Evolutionary conservation across 1,140 invertebrate species (phyloP).

Genomic region (Ips nitidus): DNA sequence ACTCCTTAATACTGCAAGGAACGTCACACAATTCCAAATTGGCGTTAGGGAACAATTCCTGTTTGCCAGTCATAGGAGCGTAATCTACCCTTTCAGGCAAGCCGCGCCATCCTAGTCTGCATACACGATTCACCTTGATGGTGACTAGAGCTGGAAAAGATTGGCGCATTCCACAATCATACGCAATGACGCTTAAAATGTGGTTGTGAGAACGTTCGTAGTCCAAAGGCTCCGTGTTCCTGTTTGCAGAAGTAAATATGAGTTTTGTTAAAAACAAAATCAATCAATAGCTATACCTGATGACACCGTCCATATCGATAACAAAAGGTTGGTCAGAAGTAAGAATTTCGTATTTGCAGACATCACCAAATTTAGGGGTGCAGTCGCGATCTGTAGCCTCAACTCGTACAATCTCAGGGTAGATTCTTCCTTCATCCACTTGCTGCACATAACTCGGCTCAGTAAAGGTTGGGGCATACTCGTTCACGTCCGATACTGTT

Average conservation of each 20-base stretch:
- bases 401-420: slow-evolving; percentile 86
- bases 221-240: slow-evolving; percentile 86
- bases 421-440: slow-evolving; percentile 88
- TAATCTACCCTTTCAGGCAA: slow-evolving; percentile 91
- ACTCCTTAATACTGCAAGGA: slow-evolving; percentile 68
- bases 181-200: slow-evolving; percentile 94
- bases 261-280: neutral
- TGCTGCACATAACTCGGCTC: slow-evolving; percentile 87
- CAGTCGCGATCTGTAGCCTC: slow-evolving; percentile 90
- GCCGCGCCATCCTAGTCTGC: slow-evolving; percentile 64
- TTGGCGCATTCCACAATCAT: slow-evolving; percentile 92
- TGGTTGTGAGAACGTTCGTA: slow-evolving; percentile 93
- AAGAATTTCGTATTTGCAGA: slow-evolving; percentile 94
- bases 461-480: slow-evolving; percentile 86
- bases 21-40: slow-evolving; percentile 87
- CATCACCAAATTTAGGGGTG: slow-evolving; percentile 87
- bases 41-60: slow-evolving; percentile 80
- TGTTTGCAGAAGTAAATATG: slow-evolving; percentile 12
- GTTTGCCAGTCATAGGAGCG: slow-evolving; percentile 77
- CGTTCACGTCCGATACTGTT: slow-evolving; percentile 93
- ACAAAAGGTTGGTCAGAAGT: slow-evolving; percentile 87
- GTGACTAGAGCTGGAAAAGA: slow-evolving; percentile 90
- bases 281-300: slow-evolving; percentile 65
- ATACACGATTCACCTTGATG: slow-evolving; percentile 77
- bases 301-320: slow-evolving; percentile 86